Evolutionary conservation across 2,113 vertebrate species (phyloP).

Genomic region (Morone chrysops): DNA sequence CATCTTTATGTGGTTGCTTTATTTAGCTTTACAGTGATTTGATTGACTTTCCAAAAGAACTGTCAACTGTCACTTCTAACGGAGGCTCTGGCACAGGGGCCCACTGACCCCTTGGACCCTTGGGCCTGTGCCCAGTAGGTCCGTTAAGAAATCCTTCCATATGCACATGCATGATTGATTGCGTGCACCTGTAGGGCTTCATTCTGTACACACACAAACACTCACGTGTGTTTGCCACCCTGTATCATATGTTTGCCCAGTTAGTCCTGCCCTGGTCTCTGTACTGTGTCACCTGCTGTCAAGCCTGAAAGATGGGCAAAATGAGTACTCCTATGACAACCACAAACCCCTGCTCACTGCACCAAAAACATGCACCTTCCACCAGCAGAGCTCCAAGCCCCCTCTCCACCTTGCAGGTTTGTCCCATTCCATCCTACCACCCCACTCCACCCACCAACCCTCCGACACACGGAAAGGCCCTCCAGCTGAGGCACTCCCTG

Average conservation of each 20-base stretch:
- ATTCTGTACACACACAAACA: conserved; percentile 18
- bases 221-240: background rate
- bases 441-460: conserved; percentile 46
- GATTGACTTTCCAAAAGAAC: background rate
- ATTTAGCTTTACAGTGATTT: background rate
- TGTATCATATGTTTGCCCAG: conserved; percentile 30
- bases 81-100: background rate
- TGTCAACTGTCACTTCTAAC: background rate
- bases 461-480: conserved; percentile 52
- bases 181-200: conserved; percentile 13
- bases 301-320: conserved; percentile 33
- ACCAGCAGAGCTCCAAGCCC: background rate
- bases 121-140: background rate
- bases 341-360: conserved; percentile 9
- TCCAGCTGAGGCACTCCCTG: conserved; percentile 78
- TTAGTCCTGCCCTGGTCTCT: conserved; percentile 32
- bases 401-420: conserved; percentile 21
- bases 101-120: background rate
- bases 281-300: conserved; percentile 35
- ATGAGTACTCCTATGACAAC: background rate
- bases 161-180: conserved; percentile 24
- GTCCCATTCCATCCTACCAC: conserved; percentile 31
- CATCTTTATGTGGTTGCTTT: background rate
- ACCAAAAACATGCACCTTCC: conserved; percentile 7
- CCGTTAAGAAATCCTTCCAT: background rate